Percentiles rank a stretch among this genome's conserved stretches.
phyloP scores from a whole-genome alignment of 2,888 invertebrate genomes.

The Epirrhoe alternata region DNA sequence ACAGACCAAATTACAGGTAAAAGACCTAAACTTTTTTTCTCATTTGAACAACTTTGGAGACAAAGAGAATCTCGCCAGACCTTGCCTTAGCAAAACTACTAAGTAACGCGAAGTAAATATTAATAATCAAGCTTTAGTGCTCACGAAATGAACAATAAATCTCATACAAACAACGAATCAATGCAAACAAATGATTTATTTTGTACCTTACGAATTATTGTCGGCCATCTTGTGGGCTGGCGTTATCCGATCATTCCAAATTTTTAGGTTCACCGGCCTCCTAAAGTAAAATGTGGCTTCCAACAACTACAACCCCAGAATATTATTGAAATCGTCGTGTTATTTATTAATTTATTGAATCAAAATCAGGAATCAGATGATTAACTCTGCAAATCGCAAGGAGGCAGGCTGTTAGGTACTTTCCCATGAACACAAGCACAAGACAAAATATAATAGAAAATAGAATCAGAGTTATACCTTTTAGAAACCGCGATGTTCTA shows the following conservation, averaged over 20 bases:
- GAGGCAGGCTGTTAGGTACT: slow-evolving; percentile 70
- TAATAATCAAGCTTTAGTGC: slow-evolving; percentile 44
- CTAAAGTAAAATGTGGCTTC: slow-evolving; percentile 57
- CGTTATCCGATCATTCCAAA: slow-evolving; percentile 79
- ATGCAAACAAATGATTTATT: slow-evolving; percentile 66
- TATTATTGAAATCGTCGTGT: slow-evolving; percentile 56
- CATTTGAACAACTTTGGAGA: slow-evolving; percentile 57
- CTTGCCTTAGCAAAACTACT: slow-evolving; percentile 37
- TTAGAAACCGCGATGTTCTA: slow-evolving; percentile 47
- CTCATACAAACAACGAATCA: slow-evolving; percentile 49
- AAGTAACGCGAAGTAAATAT: slow-evolving; percentile 42
- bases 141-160: slow-evolving; percentile 44
- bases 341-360: slow-evolving; percentile 56
- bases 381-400: slow-evolving; percentile 75
- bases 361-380: slow-evolving; percentile 59
- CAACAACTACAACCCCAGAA: slow-evolving; percentile 52
- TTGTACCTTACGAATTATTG: slow-evolving; percentile 83
- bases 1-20: slow-evolving; percentile 33
- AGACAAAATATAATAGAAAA: slow-evolving; percentile 26
- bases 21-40: slow-evolving; percentile 55
- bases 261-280: slow-evolving; percentile 65
- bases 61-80: slow-evolving; percentile 64
- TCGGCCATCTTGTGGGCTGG: slow-evolving; percentile 85
- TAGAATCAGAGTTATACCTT: too few relatives aligned
- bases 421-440: slow-evolving; percentile 50